Evolutionary conservation across 2,113 vertebrate species (phyloP), one percentile per base, ranked within the genome.

Genomic region (Phoenicopterus ruber): DNA sequence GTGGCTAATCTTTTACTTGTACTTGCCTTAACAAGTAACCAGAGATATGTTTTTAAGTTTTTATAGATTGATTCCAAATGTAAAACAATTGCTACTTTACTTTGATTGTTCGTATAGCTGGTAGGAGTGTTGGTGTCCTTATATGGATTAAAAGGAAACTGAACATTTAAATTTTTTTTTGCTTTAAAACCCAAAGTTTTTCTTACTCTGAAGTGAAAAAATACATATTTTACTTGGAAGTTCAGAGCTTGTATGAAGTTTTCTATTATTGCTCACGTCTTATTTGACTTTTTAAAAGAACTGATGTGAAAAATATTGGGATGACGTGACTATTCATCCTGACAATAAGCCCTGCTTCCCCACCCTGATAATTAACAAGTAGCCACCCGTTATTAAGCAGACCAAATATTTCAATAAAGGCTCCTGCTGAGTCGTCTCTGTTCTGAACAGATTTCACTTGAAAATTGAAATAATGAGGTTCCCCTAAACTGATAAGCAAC

Each of bases 241-340:
- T 72, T 96, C 54, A 96, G 74, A 73, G 42, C 47, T 76, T 88
- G 25, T 49, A 28, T 63, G 97, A 96, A 77, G 84, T 96, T 97
- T 97, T 96, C 94, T 94, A 25, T 84, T 98, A 97, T 97, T 98
- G 95, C 96, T 96, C 87, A 83, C 0, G 17, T 93, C 97, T 97
- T 96, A 93, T 95, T 89, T 86, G 95, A 72, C 82, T 97, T 96
- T 95, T 92, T 89, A 79, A 96, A 94, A 97, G 91, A 97, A 98
- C 76, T 96, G 94, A 95, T 89, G 93, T 96, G 97, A 98, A 98
- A 97, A 97, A 89, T 95, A 93, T 97, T 97, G 38, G 96, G 97
- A 98, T 98, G 97, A 98, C 96, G 7, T 97, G 95, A 94, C 92
- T 98, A 98, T 96, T 98, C 98, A 98, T 98, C 97, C 97, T 96